Evolutionary conservation across 2,888 invertebrate genomes (phyloP), one percentile per base, ranked within the genome.

Genomic region (Osmoderma eremita): DNA sequence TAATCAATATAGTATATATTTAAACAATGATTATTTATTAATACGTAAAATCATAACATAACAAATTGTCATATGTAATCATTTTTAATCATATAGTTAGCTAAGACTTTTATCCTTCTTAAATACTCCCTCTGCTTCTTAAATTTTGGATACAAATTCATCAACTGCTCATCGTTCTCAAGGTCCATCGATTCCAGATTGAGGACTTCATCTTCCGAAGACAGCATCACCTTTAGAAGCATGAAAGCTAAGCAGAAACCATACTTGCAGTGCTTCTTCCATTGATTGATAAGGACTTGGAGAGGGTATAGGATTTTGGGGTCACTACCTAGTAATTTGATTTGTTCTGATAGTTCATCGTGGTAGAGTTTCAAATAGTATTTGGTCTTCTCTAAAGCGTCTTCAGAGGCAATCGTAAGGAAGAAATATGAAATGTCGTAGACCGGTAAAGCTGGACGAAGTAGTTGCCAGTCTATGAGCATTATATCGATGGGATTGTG

Each of bases 371-470:
- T 65, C 3, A 78, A 41, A 17, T 79, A 63, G 10, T 73, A 61
- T 15, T 79, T 73, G 30, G 72, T 76, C 51, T 75, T 65, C 50
- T 73, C 38, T 1, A 77, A 66, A 17, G 74, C 67, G 17, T 76
- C 73, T n/a, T 72, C 69, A 1, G 72, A 65, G 24, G 74, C 69
- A 24, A 72, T 73, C n/a, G 74, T 74, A 53, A 75, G 78, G 15
- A 79, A 48, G 63, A 78, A 70, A 63, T 80, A 79, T 3, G 75
- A 67, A 30, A 80, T 62, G 64, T 80, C 81, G 36, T 74, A 67
- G 10, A 71, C 77, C 0, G 76, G 76, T n/a, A 75, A 72, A 10
- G 62, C 68, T 10, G 65, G 45, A 5, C 64, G 50, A 12, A 67
- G 15, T 24, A 63, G 13, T 65, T 71, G 71, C 65, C 67, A 70